A percentile compares a stretch with the other conserved stretches of the same genome.
phyloP scores from a whole-genome alignment of 2,888 invertebrate species.

The Hirtodrosophila trivittata region DNA sequence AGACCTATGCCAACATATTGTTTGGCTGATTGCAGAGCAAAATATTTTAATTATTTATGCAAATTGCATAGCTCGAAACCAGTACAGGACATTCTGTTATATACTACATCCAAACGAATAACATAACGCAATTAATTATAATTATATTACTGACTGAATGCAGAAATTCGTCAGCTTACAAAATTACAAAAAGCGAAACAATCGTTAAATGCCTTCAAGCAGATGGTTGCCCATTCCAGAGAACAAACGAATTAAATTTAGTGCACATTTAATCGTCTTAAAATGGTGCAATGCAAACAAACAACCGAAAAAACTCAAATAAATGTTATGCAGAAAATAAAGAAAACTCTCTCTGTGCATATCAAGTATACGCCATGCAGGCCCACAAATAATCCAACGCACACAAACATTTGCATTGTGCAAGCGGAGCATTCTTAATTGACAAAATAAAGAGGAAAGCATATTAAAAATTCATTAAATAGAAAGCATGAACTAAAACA shows the following conservation, averaged over 20 bases:
- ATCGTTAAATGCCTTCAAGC: too few species aligned
- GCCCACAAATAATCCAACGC: slow-evolving; percentile 40
- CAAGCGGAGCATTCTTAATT: slow-evolving; percentile 47
- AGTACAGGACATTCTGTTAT: background rate
- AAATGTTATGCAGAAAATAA: slow-evolving; percentile 14
- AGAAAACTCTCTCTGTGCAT: background rate
- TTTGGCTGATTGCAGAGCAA: slow-evolving; percentile 38
- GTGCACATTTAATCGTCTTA: slow-evolving; percentile 44
- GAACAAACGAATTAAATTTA: slow-evolving; percentile 11
- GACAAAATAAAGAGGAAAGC: slow-evolving; percentile 49
- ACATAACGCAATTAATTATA: too few species aligned
- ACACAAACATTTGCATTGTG: slow-evolving; percentile 38
- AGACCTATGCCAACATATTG: slow-evolving; percentile 40
- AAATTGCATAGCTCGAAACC: slow-evolving; percentile 17
- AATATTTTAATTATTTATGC: slow-evolving; percentile 41
- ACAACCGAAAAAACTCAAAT: background rate
- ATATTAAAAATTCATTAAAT: slow-evolving; percentile 75
- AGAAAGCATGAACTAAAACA: slow-evolving; percentile 47
- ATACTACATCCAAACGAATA: too few species aligned
- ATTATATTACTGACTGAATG: too few species aligned
- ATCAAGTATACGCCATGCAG: slow-evolving; percentile 43
- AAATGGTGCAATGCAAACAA: slow-evolving; percentile 13
- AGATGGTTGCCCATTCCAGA: too few species aligned
- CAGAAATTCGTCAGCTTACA: too few species aligned
- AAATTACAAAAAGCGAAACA: too few species aligned